These are phyloP conservation scores for Aphaenogaster ashmeadi DNA, from an alignment of 1,140 invertebrate species.

Conservation along the genomic window DNA sequence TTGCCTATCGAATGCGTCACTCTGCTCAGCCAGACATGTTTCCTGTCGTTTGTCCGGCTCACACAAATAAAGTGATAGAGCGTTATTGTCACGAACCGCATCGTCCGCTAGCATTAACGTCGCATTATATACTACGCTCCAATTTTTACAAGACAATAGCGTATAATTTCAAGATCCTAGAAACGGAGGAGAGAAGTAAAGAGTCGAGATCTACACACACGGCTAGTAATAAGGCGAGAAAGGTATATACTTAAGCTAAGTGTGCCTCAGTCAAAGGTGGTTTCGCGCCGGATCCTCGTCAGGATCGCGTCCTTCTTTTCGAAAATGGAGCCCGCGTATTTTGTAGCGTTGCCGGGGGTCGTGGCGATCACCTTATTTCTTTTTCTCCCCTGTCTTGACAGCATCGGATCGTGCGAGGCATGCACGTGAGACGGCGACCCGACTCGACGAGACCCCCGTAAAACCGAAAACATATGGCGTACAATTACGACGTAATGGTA, in stretches of 20 bases:
- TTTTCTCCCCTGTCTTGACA: conserved; percentile 42
- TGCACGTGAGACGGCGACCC: conserved; percentile 10
- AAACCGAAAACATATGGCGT: conserved; percentile 73
- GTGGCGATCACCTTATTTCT: conserved; percentile 16
- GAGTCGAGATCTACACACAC: background rate
- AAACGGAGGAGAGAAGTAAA: background rate
- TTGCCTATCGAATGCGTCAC: conserved; percentile 59
- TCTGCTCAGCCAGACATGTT: conserved; percentile 86
- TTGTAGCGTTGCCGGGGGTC: conserved; percentile 30
- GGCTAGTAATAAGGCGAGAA: background rate
- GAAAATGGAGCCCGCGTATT: conserved; percentile 20
- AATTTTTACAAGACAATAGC: conserved; percentile 9
- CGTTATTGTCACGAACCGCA: conserved; percentile 37
- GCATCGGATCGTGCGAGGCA: conserved; percentile 26
- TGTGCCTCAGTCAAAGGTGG: background rate
- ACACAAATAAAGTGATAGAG: conserved; percentile 77
- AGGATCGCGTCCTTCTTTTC: background rate
- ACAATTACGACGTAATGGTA: conserved; percentile 76
- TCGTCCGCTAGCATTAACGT: conserved; percentile 10
- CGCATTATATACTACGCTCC: conserved; percentile 6
- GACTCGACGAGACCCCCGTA: conserved; percentile 53
- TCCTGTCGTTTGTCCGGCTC: conserved; percentile 86
- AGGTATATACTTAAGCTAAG: conserved; percentile 1
- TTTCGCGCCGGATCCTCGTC: conserved; percentile 1
- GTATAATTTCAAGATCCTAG: background rate